Percentiles rank a stretch among this genome's conserved stretches.
phyloP scores from a whole-genome alignment of 2,797 vertebrate genomes.

The Taeniopygia guttata region DNA sequence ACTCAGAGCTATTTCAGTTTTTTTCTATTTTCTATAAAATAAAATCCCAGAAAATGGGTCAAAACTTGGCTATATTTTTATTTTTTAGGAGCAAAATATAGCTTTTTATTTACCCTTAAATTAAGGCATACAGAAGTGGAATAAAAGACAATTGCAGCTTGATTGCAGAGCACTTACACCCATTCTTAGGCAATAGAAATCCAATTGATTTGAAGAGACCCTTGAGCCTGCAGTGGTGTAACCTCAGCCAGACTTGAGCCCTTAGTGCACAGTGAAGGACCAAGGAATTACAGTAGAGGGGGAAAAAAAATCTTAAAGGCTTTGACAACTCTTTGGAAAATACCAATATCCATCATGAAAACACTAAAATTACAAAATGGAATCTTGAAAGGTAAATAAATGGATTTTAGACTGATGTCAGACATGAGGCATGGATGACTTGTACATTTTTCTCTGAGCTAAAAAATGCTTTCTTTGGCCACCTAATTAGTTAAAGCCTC shows the following conservation, averaged over 20 bases:
- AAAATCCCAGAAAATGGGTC: constrained; percentile 2
- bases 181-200: background rate
- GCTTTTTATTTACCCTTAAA: background rate
- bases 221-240: background rate
- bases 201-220: background rate
- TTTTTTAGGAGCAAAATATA: background rate
- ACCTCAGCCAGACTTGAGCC: background rate
- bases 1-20: background rate
- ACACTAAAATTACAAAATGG: background rate
- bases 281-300: background rate
- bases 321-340: constrained; percentile 22
- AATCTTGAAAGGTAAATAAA: constrained; percentile 27
- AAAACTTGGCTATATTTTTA: background rate
- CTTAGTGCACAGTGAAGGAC: background rate
- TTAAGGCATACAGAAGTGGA: background rate
- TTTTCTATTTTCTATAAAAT: background rate
- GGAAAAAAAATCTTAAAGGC: background rate
- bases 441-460: background rate
- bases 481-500: constrained; percentile 6
- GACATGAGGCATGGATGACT: background rate
- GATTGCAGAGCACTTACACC: background rate
- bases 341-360: constrained; percentile 14
- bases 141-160: background rate
- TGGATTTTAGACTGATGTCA: background rate
- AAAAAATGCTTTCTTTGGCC: background rate